These are phyloP conservation scores for Eretmochelys imbricata DNA, from an alignment of 2,113 vertebrate species.

Conservation along the genomic window DNA sequence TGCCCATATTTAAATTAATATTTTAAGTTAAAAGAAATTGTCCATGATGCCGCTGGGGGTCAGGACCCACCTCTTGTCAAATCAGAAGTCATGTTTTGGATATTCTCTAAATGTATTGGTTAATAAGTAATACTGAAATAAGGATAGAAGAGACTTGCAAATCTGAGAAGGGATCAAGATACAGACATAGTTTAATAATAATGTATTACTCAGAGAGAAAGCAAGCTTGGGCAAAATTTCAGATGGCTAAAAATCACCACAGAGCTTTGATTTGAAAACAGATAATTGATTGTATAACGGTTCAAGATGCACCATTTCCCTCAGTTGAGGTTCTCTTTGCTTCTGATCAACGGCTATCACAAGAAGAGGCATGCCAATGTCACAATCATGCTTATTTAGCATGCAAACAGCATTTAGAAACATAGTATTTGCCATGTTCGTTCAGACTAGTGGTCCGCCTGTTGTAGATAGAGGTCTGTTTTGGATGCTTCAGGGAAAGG, in stretches of 20 bases:
- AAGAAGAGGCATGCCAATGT: neutral
- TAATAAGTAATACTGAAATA: neutral
- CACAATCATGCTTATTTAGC: neutral
- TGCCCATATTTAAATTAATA: neutral
- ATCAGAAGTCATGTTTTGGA: neutral
- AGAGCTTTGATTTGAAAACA: neutral
- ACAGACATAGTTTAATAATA: neutral
- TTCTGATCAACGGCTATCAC: neutral
- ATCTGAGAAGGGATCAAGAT: neutral
- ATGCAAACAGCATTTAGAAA: neutral
- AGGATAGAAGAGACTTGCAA: neutral
- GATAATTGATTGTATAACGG: neutral
- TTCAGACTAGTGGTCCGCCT: neutral
- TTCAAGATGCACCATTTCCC: neutral
- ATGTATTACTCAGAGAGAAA: neutral
- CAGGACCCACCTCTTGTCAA: neutral
- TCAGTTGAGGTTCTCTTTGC: neutral
- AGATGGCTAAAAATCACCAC: neutral
- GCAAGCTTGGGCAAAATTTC: neutral
- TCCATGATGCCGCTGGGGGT: neutral
- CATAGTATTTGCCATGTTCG: neutral
- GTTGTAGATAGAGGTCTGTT: neutral
- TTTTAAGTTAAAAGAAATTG: neutral
- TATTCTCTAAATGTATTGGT: neutral
- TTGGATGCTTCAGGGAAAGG: neutral